Conservation (phyloP, 1,140 invertebrate genomes). For the Drosophila rufa region DNA sequence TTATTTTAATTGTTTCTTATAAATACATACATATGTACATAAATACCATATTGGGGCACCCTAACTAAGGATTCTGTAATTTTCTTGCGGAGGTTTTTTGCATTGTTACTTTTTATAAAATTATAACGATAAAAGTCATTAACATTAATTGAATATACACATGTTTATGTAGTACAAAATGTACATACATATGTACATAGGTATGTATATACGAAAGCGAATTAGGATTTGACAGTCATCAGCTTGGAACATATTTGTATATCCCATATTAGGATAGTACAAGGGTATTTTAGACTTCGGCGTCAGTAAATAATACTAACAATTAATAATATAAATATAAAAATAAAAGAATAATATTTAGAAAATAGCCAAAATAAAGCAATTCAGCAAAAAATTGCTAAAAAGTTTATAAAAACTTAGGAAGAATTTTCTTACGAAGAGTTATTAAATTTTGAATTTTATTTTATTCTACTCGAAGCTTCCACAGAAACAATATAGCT, state of each 20-base stretch:
- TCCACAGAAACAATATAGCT: too few species aligned
- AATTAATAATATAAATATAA: too few species aligned
- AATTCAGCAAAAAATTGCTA: too few species aligned
- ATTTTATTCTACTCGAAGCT: too few species aligned
- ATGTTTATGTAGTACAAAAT: too few species aligned
- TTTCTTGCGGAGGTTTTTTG: not conserved
- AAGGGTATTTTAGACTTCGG: not conserved
- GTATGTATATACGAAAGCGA: not conserved
- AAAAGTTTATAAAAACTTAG: too few species aligned
- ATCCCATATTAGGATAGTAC: not conserved
- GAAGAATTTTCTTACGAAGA: too few species aligned
- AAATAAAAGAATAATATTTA: too few species aligned
- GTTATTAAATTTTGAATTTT: too few species aligned
- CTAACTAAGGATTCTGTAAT: not conserved
- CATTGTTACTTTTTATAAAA: not conserved
- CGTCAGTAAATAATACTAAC: too few species aligned
- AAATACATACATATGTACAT: not conserved
- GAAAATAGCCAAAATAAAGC: too few species aligned
- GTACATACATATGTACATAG: too few species aligned
- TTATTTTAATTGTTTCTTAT: constrained; percentile 20
- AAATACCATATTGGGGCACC: constrained; percentile 39
- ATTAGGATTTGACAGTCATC: not conserved
- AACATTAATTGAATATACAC: not conserved
- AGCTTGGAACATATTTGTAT: not conserved
- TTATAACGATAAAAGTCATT: not conserved